phyloP scores from a whole-genome alignment of 2,797 vertebrate species.

The Rhinophrynus dorsalis region DNA sequence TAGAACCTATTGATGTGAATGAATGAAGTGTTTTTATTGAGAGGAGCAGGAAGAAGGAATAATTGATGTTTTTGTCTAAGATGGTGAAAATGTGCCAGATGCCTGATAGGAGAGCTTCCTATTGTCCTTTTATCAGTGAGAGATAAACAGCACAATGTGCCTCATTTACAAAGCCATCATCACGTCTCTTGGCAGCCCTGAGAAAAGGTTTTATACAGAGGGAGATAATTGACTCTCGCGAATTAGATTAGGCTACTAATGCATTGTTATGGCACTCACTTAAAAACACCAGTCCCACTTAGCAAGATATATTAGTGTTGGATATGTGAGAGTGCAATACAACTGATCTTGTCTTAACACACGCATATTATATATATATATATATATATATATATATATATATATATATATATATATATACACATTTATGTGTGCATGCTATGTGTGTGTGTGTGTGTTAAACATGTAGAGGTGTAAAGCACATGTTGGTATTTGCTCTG shows the following conservation, averaged over 20 bases:
- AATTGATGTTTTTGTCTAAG: slow-evolving; percentile 3
- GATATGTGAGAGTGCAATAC: slow-evolving; percentile 17
- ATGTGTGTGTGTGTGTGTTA: too few relatives aligned
- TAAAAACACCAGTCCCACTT: slow-evolving; percentile 37
- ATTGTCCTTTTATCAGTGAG: slow-evolving; percentile 1
- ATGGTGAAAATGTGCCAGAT: background rate
- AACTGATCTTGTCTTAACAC: too few relatives aligned
- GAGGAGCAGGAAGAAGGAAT: background rate
- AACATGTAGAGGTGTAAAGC: too few relatives aligned
- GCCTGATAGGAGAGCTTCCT: background rate
- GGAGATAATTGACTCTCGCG: slow-evolving; percentile 40
- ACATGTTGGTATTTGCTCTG: too few relatives aligned
- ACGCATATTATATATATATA: too few relatives aligned
- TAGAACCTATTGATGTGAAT: too few relatives aligned
- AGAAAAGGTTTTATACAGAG: slow-evolving; percentile 21
- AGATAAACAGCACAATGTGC: background rate
- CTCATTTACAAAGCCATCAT: slow-evolving; percentile 21
- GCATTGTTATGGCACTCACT: slow-evolving; percentile 41
- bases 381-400: too few relatives aligned
- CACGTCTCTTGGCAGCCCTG: background rate
- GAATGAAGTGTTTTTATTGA: background rate
- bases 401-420: too few relatives aligned
- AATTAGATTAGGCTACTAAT: slow-evolving; percentile 47
- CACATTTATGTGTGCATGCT: too few relatives aligned
- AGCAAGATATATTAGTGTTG: slow-evolving; percentile 24